These are phyloP conservation scores for Anguilla marmorata DNA, from an alignment of 2,797 vertebrate genomes.

Conservation along the genomic window DNA sequence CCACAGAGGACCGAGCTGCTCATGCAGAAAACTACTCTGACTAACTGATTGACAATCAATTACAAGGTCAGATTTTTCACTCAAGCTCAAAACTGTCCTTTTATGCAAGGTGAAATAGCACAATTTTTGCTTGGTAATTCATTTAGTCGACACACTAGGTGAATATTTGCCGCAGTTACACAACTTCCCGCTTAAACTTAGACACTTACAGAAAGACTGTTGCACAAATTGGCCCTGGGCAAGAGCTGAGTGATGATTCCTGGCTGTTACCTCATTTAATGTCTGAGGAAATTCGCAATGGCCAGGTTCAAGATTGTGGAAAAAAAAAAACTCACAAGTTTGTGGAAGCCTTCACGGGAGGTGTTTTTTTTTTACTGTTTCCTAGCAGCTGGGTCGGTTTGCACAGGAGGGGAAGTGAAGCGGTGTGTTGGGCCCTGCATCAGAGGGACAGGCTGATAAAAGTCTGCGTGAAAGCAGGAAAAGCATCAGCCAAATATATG, in stretches of 20 bases:
- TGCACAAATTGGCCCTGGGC: conserved; percentile 20
- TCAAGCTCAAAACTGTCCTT: neutral
- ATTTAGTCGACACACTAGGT: conserved; percentile 11
- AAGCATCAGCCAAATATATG: conserved; percentile 53
- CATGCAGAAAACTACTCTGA: neutral
- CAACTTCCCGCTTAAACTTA: conserved; percentile 13
- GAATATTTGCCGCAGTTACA: conserved; percentile 58
- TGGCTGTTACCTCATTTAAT: conserved; percentile 29
- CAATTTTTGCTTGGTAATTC: neutral
- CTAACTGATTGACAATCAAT: neutral
- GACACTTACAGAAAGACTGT: conserved; percentile 22
- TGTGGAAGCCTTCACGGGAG: neutral
- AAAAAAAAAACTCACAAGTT: neutral
- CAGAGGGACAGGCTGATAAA: conserved; percentile 58
- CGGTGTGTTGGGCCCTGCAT: neutral
- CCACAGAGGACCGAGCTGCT: neutral
- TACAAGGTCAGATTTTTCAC: neutral
- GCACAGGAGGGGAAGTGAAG: neutral
- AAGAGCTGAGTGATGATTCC: conserved; percentile 45
- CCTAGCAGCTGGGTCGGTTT: conserved; percentile 41
- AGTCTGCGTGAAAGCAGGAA: conserved; percentile 51
- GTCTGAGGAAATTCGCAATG: conserved; percentile 7
- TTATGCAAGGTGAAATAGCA: neutral
- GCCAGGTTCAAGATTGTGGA: neutral
- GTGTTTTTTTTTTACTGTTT: conserved; percentile 36